phyloP scores from a whole-genome alignment of 2,113 vertebrate genomes.

The Psittacula cyanocephala region DNA sequence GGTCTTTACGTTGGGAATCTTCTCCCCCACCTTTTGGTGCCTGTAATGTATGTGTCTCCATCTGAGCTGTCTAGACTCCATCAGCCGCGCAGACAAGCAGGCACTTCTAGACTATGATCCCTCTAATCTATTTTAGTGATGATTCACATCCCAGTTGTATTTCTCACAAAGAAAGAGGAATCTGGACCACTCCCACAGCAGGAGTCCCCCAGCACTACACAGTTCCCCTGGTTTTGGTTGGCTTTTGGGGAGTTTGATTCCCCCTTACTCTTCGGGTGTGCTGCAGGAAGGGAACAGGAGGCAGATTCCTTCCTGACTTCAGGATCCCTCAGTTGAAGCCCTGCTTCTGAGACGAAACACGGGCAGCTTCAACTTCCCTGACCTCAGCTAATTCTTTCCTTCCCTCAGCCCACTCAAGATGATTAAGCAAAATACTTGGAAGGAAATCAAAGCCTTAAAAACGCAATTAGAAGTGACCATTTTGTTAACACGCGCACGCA shows the following conservation, averaged over 20 bases:
- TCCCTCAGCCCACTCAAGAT: conserved; percentile 60
- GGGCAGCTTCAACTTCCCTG: conserved; percentile 49
- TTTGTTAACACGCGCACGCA: not conserved
- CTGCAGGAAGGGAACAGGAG: not conserved
- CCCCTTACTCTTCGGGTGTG: accelerated
- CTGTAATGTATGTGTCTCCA: not conserved
- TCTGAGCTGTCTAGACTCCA: not conserved
- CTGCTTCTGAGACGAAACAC: not conserved
- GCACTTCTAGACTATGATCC: not conserved
- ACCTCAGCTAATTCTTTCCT: conserved; percentile 66
- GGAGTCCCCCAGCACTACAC: not conserved
- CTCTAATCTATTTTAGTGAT: not conserved
- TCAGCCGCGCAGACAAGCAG: not conserved
- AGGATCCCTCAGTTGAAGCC: not conserved
- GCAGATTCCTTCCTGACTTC: not conserved
- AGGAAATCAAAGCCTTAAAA: conserved; percentile 62
- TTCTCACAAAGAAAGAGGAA: not conserved
- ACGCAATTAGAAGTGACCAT: conserved; percentile 48
- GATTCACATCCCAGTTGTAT: not conserved
- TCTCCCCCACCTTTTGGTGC: not conserved
- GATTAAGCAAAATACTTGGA: conserved; percentile 67
- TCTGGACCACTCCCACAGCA: not conserved
- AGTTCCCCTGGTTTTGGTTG: not conserved
- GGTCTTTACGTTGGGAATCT: accelerated
- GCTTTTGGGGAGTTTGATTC: not conserved